Conservation (phyloP, 2,113 vertebrate genomes). For the Leptobrachium leishanense region DNA sequence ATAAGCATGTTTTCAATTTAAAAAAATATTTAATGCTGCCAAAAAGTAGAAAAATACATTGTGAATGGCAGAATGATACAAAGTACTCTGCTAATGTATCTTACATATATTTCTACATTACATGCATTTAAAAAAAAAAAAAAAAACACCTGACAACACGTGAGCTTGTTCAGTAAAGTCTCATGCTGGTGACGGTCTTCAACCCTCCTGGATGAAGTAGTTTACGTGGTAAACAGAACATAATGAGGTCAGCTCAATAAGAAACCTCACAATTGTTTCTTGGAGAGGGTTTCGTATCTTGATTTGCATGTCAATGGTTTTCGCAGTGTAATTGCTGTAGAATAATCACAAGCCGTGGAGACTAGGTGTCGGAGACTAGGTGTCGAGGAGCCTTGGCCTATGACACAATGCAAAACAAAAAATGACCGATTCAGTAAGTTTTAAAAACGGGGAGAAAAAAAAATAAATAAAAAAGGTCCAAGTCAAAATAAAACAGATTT, state of each 20-base stretch:
- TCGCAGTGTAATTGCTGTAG: constrained; percentile 77
- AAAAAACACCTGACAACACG: constrained; percentile 62
- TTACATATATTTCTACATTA: constrained; percentile 73
- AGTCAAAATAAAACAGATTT: not conserved
- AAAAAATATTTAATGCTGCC: constrained; percentile 88
- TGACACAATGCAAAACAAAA: constrained; percentile 78
- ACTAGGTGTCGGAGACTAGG: constrained; percentile 78
- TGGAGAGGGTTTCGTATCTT: constrained; percentile 70
- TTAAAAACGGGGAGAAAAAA: constrained; percentile 46
- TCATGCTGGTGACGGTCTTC: constrained; percentile 73
- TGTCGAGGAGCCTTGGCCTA: constrained; percentile 82
- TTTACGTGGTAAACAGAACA: constrained; percentile 81
- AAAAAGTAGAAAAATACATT: constrained; percentile 80
- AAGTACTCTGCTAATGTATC: constrained; percentile 72
- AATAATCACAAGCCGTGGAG: constrained; percentile 73
- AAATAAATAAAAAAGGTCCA: not conserved
- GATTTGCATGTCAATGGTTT: constrained; percentile 75
- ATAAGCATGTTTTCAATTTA: constrained; percentile 60
- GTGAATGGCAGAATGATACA: constrained; percentile 78
- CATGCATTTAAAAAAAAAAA: constrained; percentile 64
- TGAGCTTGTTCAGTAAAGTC: constrained; percentile 67
- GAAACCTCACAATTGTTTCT: constrained; percentile 71
- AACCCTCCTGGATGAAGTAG: constrained; percentile 67
- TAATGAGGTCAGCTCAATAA: constrained; percentile 68
- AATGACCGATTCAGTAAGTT: constrained; percentile 75